Evolutionary conservation across 2,797 vertebrate genomes (phyloP).

Genomic region (Podarcis lilfordi): DNA sequence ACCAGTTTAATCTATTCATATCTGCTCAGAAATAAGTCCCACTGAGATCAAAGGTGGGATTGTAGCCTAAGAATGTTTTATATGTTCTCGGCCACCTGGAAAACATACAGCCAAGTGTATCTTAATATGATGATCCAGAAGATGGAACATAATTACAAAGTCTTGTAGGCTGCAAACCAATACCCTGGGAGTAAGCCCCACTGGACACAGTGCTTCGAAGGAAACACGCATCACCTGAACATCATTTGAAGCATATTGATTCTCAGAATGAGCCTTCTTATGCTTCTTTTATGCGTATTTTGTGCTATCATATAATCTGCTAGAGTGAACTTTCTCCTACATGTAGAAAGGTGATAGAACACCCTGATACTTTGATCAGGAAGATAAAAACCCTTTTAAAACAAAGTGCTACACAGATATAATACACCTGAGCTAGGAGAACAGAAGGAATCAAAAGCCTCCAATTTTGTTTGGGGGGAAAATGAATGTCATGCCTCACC

Average conservation of each 20-base stretch:
- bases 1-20: not conserved
- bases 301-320: not conserved
- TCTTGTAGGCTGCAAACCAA: not conserved
- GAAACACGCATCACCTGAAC: no score
- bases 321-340: constrained; percentile 2
- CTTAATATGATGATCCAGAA: constrained; percentile 9
- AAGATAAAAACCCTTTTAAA: not conserved
- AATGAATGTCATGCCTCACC: constrained; percentile 39
- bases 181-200: not conserved
- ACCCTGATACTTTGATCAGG: not conserved
- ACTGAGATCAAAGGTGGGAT: not conserved
- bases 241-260: constrained; percentile 19
- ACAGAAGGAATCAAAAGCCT: constrained; percentile 37
- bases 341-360: not conserved
- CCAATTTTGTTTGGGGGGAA: constrained; percentile 48
- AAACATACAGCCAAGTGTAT: constrained; percentile 42
- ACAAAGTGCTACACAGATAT: not conserved
- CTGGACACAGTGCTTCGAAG: not conserved
- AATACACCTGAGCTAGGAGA: constrained; percentile 18
- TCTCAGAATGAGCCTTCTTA: constrained; percentile 25
- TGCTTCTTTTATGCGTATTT: constrained; percentile 21
- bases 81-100: constrained; percentile 27
- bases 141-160: constrained; percentile 17
- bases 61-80: not conserved
- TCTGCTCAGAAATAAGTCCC: not conserved